phyloP scores from a whole-genome alignment of 2,888 invertebrate genomes.

The Panzeria rudis region DNA sequence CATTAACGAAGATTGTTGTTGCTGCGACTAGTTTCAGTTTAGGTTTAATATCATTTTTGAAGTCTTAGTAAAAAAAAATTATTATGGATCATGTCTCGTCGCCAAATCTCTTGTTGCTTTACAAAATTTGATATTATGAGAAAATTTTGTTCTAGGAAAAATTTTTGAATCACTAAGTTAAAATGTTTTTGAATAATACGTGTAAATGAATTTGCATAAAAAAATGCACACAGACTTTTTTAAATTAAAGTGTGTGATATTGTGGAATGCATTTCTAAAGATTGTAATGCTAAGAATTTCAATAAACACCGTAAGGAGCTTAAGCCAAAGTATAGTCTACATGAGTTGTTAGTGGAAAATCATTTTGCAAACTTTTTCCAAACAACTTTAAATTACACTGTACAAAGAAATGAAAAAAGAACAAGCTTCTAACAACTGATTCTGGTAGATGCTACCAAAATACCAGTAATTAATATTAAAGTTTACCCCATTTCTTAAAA shows the following conservation, averaged over 20 bases:
- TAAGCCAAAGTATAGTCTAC: no score
- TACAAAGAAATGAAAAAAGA: no score
- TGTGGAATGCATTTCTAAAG: not conserved
- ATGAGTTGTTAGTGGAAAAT: no score
- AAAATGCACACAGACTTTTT: not conserved
- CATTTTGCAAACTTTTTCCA: no score
- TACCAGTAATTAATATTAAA: no score
- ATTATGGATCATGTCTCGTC: conserved; percentile 70
- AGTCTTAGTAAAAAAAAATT: conserved; percentile 8
- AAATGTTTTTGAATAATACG: not conserved
- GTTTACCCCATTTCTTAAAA: no score
- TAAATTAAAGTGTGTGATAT: not conserved
- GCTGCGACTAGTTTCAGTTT: conserved; percentile 49
- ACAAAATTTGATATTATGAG: conserved; percentile 73
- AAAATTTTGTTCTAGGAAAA: conserved; percentile 73
- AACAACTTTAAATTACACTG: no score
- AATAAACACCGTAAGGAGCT: no score
- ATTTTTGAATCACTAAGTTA: conserved; percentile 51
- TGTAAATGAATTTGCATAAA: not conserved
- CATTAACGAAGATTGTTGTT: conserved; percentile 38
- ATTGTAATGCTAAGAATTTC: not conserved
- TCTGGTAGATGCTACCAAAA: no score
- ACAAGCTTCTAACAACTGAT: no score
- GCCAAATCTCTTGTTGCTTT: conserved; percentile 65
- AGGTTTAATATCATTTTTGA: not conserved